Percentiles rank a stretch among this genome's conserved stretches.
Evolutionary conservation across 2,113 vertebrate species (phyloP).

Genomic region (Cryptotis parvus): DNA sequence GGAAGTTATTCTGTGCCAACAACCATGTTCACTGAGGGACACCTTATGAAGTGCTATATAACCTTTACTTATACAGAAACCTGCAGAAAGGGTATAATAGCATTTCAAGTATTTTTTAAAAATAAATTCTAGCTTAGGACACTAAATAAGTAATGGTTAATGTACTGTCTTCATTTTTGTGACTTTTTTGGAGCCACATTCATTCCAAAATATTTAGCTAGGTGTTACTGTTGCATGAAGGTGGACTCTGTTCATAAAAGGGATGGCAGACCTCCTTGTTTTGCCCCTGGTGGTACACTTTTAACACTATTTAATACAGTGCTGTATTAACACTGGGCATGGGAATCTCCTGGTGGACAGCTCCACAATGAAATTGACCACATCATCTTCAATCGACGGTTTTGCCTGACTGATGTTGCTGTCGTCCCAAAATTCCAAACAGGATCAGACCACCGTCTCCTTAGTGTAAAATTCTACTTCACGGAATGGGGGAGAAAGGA

Average conservation of each 20-base stretch:
- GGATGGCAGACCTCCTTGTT: background rate
- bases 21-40: background rate
- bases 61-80: background rate
- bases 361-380: no score
- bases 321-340: no score
- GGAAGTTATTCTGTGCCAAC: background rate
- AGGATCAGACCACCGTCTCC: no score
- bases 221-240: background rate
- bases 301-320: conserved; percentile 47
- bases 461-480: no score
- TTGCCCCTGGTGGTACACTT: background rate
- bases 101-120: background rate
- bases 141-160: background rate
- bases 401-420: no score
- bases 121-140: background rate
- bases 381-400: no score
- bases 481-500: no score
- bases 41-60: background rate
- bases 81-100: background rate
- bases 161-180: background rate
- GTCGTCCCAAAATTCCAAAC: no score
- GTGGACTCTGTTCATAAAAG: background rate
- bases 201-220: conserved; percentile 16
- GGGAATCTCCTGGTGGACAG: no score
- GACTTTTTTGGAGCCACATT: background rate